Conservation (phyloP, 2,797 vertebrate species). For the Enteromius argenteus region DNA sequence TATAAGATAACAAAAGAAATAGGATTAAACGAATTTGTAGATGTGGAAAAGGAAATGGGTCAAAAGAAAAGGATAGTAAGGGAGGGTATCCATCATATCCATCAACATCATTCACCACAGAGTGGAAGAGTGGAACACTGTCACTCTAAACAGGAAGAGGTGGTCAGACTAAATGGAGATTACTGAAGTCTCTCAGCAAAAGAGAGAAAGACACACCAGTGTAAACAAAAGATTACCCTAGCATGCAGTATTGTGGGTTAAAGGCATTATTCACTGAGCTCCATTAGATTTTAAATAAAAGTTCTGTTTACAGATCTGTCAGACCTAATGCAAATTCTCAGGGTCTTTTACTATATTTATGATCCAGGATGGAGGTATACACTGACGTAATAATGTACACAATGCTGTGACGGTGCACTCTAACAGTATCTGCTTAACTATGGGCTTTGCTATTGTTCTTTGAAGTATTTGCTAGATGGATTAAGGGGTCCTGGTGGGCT, state of each 20-base stretch:
- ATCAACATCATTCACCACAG: constrained; percentile 43
- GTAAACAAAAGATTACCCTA: constrained; percentile 60
- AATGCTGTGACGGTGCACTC: constrained; percentile 26
- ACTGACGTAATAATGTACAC: constrained; percentile 39
- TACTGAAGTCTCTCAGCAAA: constrained; percentile 35
- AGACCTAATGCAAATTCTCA: constrained; percentile 24
- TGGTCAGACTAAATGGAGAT: constrained; percentile 57
- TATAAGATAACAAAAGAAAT: constrained; percentile 2
- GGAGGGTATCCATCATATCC: constrained; percentile 27
- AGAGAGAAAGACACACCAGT: constrained; percentile 19
- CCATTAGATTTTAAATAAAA: constrained; percentile 48
- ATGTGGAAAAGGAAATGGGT: constrained; percentile 10
- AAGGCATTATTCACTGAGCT: constrained; percentile 50
- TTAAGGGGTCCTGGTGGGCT: constrained; percentile 34
- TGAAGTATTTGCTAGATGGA: constrained; percentile 51
- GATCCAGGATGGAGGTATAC: constrained; percentile 9
- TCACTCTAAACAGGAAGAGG: constrained; percentile 59
- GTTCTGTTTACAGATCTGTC: constrained; percentile 30
- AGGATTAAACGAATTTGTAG: neutral
- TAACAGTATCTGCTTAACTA: constrained; percentile 40
- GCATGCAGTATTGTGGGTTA: constrained; percentile 52
- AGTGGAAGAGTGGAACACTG: constrained; percentile 30
- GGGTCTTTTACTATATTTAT: constrained; percentile 8
- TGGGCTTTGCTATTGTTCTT: constrained; percentile 34
- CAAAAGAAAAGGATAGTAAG: neutral